These are phyloP conservation scores for Bolinopsis microptera DNA, from an alignment of 37 sponge, comb jelly and placozoan genomes.

Conservation along the genomic window DNA sequence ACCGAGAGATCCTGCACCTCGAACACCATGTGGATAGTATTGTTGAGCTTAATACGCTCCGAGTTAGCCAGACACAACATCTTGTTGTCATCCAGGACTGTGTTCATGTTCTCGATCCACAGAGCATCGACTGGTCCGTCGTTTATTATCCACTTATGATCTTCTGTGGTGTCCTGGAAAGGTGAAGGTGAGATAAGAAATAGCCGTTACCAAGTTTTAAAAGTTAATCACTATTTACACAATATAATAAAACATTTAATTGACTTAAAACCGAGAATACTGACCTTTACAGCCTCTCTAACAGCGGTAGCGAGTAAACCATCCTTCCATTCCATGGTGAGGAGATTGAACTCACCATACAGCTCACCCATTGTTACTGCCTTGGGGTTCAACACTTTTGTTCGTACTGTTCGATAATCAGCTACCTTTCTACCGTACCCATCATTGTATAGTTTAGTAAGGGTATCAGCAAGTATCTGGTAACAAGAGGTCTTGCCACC, in stretches of 20 bases:
- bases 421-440: constrained; percentile 66
- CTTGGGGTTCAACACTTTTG: constrained; percentile 95
- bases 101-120: constrained; percentile 99
- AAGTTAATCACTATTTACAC: too few relatives aligned
- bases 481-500: constrained; percentile 96
- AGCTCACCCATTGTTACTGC: constrained; percentile 96
- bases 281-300: constrained; percentile 84
- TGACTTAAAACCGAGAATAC: too few relatives aligned
- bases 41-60: constrained; percentile 93
- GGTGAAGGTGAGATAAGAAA: not conserved
- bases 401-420: constrained; percentile 88
- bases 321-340: constrained; percentile 97
- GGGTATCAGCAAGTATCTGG: constrained; percentile 82
- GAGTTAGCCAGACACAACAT: constrained; percentile 98
- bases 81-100: constrained; percentile 99
- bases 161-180: constrained; percentile 90
- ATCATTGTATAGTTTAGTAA: constrained; percentile 77
- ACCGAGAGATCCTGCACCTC: constrained; percentile 98
- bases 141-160: constrained; percentile 97
- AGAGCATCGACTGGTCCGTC: constrained; percentile 99
- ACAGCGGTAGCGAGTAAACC: constrained; percentile 96
- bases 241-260: too few relatives aligned
- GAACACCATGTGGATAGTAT: constrained; percentile 96
- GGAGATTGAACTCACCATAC: constrained; percentile 94
- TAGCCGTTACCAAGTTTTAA: too few relatives aligned